Evolutionary conservation across 2,797 vertebrate genomes (phyloP).

Genomic region (Iguana delicatissima): DNA sequence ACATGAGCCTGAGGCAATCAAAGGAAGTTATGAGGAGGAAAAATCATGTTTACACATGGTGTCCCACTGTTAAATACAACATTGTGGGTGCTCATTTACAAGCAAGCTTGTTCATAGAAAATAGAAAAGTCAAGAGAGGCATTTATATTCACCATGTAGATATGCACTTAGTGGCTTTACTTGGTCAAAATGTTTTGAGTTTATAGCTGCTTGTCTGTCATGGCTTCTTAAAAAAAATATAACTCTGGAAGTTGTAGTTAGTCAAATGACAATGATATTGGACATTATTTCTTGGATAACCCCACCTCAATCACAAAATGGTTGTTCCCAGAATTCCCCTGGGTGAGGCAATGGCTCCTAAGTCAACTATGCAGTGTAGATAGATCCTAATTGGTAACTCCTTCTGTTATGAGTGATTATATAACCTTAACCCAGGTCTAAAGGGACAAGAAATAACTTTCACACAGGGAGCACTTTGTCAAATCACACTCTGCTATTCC

Average conservation of each 20-base stretch:
- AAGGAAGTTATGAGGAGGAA: not conserved
- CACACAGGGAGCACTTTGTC: conserved; percentile 14
- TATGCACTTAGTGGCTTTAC: not conserved
- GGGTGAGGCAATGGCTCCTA: not conserved
- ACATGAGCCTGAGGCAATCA: too few species aligned
- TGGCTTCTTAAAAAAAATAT: not conserved
- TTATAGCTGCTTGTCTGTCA: not conserved
- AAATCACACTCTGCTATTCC: not conserved
- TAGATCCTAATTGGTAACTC: not conserved
- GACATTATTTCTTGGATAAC: not conserved
- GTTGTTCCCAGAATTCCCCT: not conserved
- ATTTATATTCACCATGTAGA: too few species aligned
- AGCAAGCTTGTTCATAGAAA: not conserved
- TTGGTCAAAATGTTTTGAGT: not conserved
- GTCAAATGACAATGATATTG: not conserved
- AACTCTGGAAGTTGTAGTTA: not conserved
- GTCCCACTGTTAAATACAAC: not conserved
- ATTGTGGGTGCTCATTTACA: not conserved
- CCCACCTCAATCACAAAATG: not conserved
- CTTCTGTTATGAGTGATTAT: not conserved
- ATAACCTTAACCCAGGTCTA: not conserved
- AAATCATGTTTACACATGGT: not conserved
- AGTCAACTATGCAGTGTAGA: not conserved
- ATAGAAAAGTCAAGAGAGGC: not conserved
- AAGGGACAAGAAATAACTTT: conserved; percentile 21